Evolutionary conservation across 2,113 vertebrate genomes (phyloP).

Genomic region (Bagarius yarrelli): DNA sequence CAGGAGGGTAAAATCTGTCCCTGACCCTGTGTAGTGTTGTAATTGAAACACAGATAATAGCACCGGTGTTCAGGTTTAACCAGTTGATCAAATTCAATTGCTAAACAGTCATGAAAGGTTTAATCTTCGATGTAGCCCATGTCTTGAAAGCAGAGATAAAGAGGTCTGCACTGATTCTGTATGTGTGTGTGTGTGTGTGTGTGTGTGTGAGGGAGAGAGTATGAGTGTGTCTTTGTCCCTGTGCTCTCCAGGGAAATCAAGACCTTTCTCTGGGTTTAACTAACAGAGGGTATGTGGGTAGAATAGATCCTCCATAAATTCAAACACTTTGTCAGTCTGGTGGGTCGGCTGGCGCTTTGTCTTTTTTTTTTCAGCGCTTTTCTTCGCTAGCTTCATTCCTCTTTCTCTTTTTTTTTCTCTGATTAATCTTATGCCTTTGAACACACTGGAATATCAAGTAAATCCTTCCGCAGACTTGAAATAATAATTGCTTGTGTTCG

Average conservation of each 20-base stretch:
- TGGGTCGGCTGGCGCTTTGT: conserved; percentile 39
- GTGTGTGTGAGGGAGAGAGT: conserved; percentile 3
- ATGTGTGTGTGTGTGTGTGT: conserved; percentile 7
- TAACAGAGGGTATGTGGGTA: conserved; percentile 62
- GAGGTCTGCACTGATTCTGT: conserved; percentile 46
- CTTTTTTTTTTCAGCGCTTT: conserved; percentile 16
- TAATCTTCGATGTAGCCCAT: conserved; percentile 40
- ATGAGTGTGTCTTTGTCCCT: conserved; percentile 41
- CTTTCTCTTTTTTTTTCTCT: conserved; percentile 14
- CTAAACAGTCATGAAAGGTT: background rate
- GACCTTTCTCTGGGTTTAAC: conserved; percentile 56
- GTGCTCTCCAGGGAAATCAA: conserved; percentile 68
- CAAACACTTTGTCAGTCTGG: conserved; percentile 49
- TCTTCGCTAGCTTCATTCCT: background rate
- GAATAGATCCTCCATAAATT: conserved; percentile 64
- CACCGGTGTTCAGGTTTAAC: background rate
- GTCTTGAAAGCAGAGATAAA: conserved; percentile 57
- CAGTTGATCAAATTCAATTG: conserved; percentile 7
- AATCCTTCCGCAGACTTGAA: conserved; percentile 11
- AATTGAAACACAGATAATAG: background rate
- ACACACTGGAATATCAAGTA: conserved; percentile 40
- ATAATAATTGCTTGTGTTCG: conserved; percentile 28
- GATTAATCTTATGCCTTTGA: conserved; percentile 32
- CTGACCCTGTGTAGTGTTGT: background rate
- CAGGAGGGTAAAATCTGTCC: background rate